A percentile compares a stretch with the other conserved stretches of the same genome.
These are phyloP conservation scores for Mystacides longicornis DNA, from an alignment of 2,888 invertebrate species.

Conservation along the genomic window DNA sequence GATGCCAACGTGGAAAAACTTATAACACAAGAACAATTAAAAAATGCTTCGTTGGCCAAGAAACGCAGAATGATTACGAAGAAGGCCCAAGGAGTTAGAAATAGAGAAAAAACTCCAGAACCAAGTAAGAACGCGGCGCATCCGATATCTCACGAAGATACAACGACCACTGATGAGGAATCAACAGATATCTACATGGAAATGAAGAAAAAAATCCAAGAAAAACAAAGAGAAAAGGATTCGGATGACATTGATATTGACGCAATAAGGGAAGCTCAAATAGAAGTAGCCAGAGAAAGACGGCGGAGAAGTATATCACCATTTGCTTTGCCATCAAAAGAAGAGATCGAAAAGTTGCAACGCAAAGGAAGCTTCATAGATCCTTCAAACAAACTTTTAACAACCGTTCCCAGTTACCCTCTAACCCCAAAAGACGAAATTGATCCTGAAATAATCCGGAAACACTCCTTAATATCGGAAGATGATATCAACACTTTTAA, in stretches of 20 bases:
- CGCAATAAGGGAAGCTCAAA: slow-evolving; percentile 43
- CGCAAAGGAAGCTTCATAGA: slow-evolving; percentile 47
- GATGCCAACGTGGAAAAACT: slow-evolving; percentile 28
- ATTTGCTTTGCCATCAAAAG: slow-evolving; percentile 43
- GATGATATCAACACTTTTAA: slow-evolving; percentile 27
- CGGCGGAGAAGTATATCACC: slow-evolving; percentile 47
- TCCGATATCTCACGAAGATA: slow-evolving; percentile 52
- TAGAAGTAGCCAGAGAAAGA: slow-evolving; percentile 40
- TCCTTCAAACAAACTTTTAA: slow-evolving; percentile 43
- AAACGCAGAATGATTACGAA: slow-evolving; percentile 56
- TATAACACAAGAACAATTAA: slow-evolving; percentile 40
- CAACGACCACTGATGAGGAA: slow-evolving; percentile 50
- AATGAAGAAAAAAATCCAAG: slow-evolving; percentile 43
- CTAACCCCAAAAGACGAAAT: slow-evolving; percentile 38
- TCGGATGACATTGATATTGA: slow-evolving; percentile 43
- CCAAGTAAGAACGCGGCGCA: slow-evolving; percentile 40
- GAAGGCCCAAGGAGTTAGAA: slow-evolving; percentile 43
- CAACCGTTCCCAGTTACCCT: slow-evolving; percentile 36
- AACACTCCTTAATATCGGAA: slow-evolving; percentile 28
- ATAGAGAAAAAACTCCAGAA: slow-evolving; percentile 47
- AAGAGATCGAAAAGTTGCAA: slow-evolving; percentile 35
- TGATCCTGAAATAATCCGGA: slow-evolving; percentile 16
- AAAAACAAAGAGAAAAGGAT: slow-evolving; percentile 40
- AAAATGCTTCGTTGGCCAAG: slow-evolving; percentile 48
- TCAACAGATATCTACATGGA: slow-evolving; percentile 45